Evolutionary conservation across 2,888 invertebrate species (phyloP), one percentile per base, ranked within the genome.

Genomic region (Xylophagus ater): DNA sequence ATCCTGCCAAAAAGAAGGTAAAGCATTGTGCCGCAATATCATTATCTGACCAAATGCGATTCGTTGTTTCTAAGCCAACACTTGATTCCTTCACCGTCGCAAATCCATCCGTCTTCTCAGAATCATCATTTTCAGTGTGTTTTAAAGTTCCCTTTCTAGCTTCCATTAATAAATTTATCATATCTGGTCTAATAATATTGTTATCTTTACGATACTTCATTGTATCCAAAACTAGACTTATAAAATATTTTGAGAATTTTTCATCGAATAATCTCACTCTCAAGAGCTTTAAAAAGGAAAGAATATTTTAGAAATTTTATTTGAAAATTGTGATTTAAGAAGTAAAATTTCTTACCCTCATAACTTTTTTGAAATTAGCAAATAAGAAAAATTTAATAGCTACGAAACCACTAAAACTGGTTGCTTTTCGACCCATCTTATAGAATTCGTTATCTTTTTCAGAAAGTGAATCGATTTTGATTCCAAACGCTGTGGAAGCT

Each of bases 21-120:
- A 72, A 61, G 12, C 67, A 68, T 56, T 76, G 75, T 0, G 74
- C 71, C 1, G 71, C 67, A 10, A 76, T 62, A 38, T 74, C 73
- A 1, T 68, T 62, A 44, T 74, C 71, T 6, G 49, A 54, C 61
- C 62, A 61, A 15, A 55, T 51, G 2, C 55, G 56, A 12, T 42
- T 47, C 12, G 19, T 15, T 15, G 29, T 21, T 12, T 28, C 21
- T 28, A 33, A 45, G n/a, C n/a, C n/a, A n/a, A n/a, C n/a, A n/a
- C n/a, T n/a, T n/a, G n/a, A n/a, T n/a, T n/a, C n/a, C n/a, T n/a
- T n/a, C n/a, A n/a, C n/a, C n/a, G n/a, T n/a, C n/a, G n/a, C n/a
- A n/a, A n/a, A n/a, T n/a, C n/a, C n/a, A n/a, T n/a, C n/a, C n/a
- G n/a, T n/a, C n/a, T n/a, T n/a, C n/a, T n/a, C n/a, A n/a, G n/a